A percentile compares a stretch with the other conserved stretches of the same genome.
These are phyloP conservation scores for Diplodus sargus DNA, from an alignment of 2,797 vertebrate genomes.

Conservation along the genomic window DNA sequence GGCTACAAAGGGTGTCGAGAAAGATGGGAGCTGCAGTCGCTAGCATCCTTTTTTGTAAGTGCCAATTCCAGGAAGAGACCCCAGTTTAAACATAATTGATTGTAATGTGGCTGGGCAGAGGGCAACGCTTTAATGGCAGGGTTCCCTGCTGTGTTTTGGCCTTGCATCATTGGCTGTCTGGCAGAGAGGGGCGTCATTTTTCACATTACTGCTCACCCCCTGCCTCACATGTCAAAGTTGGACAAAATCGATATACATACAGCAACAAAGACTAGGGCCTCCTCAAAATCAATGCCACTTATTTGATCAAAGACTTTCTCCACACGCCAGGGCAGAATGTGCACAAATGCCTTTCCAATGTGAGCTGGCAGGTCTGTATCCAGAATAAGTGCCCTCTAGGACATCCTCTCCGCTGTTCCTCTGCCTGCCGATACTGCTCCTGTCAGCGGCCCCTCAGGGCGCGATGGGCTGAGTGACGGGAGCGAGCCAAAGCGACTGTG, in stretches of 20 bases:
- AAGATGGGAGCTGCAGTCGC: slow-evolving; percentile 40
- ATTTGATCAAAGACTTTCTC: slow-evolving; percentile 75
- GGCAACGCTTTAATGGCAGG: slow-evolving; percentile 50
- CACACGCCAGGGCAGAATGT: slow-evolving; percentile 43
- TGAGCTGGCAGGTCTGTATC: slow-evolving; percentile 43
- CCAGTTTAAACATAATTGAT: slow-evolving; percentile 59
- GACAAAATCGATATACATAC: slow-evolving; percentile 77
- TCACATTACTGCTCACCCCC: slow-evolving; percentile 73
- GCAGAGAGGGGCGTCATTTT: slow-evolving; percentile 69
- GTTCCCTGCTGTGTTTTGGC: slow-evolving; percentile 57
- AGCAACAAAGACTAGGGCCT: slow-evolving; percentile 65
- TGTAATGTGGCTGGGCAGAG: slow-evolving; percentile 51
- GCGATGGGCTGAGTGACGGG: slow-evolving; percentile 62
- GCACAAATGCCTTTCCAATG: slow-evolving; percentile 16
- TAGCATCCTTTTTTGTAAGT: slow-evolving; percentile 24
- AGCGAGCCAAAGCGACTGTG: slow-evolving; percentile 67
- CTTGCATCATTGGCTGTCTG: slow-evolving; percentile 50
- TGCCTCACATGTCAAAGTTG: slow-evolving; percentile 71
- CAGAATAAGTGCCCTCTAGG: slow-evolving; percentile 52
- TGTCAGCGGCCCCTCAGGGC: slow-evolving; percentile 72
- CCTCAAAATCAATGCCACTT: slow-evolving; percentile 73
- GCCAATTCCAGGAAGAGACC: slow-evolving; percentile 48
- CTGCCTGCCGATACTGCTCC: slow-evolving; percentile 43
- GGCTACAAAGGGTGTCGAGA: slow-evolving; percentile 45
- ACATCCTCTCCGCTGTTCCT: slow-evolving; percentile 43